A percentile compares a stretch with the other conserved stretches of the same genome.
These are phyloP conservation scores for Boloria euphrosyne DNA, from an alignment of 2,888 invertebrate genomes.

Conservation along the genomic window DNA sequence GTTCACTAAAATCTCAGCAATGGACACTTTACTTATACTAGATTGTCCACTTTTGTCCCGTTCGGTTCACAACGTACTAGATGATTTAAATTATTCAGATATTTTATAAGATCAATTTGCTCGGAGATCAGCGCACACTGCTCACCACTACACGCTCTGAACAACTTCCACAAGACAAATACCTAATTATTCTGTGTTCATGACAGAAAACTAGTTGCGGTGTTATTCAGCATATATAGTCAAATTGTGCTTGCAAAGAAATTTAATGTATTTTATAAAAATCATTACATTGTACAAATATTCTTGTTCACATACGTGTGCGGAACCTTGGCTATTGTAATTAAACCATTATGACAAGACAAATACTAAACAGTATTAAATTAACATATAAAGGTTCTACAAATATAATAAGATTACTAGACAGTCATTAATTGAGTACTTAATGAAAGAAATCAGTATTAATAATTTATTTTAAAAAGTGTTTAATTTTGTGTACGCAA, in stretches of 20 bases:
- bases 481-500: too few relatives aligned
- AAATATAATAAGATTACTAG: background rate
- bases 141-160: slow-evolving; percentile 36
- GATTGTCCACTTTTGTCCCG: background rate
- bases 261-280: background rate
- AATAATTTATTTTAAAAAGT: too few relatives aligned
- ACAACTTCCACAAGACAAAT: slow-evolving; percentile 39
- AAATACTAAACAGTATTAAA: background rate
- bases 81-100: slow-evolving; percentile 6
- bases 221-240: slow-evolving; percentile 27
- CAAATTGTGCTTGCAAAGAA: background rate
- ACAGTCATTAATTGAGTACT: too few relatives aligned
- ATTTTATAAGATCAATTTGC: slow-evolving; percentile 10
- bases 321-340: background rate
- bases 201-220: slow-evolving; percentile 27
- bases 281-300: background rate
- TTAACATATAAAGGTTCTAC: background rate
- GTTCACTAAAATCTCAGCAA: background rate
- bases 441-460: too few relatives aligned
- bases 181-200: slow-evolving; percentile 39
- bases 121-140: slow-evolving; percentile 23
- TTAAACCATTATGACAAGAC: background rate
- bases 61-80: background rate
- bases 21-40: background rate
- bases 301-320: background rate